phyloP scores from a whole-genome alignment of 2,113 vertebrate species.

The Stictonetta naevosa region DNA sequence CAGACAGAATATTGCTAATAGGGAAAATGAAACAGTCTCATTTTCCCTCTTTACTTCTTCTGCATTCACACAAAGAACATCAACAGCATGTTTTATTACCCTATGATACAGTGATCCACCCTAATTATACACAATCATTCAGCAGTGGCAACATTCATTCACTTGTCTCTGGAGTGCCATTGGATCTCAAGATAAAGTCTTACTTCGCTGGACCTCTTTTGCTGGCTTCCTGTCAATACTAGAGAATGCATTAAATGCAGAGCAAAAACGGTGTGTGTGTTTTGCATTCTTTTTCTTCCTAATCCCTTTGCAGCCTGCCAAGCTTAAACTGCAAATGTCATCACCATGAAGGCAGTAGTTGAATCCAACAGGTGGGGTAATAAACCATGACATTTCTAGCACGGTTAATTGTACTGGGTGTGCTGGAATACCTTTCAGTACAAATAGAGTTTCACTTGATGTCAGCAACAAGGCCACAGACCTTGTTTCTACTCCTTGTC shows the following conservation, averaged over 20 bases:
- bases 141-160: background rate
- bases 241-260: background rate
- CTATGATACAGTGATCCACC: background rate
- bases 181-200: background rate
- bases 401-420: slow-evolving; percentile 16
- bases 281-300: background rate
- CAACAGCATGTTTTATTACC: background rate
- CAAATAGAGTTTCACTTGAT: slow-evolving; percentile 21
- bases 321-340: slow-evolving; percentile 28
- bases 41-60: background rate
- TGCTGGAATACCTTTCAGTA: slow-evolving; percentile 29
- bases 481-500: background rate
- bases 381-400: slow-evolving; percentile 58
- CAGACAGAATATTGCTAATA: background rate
- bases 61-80: background rate
- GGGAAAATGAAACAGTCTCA: background rate
- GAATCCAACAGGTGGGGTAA: slow-evolving; percentile 58
- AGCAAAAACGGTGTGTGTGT: background rate
- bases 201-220: background rate
- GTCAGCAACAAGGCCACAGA: slow-evolving; percentile 18
- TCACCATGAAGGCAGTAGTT: background rate
- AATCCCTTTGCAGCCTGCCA: background rate
- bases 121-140: background rate
- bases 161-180: background rate
- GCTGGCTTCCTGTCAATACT: background rate